phyloP scores from a whole-genome alignment of 2,797 vertebrate species.

The Schizopygopsis pylzovi region DNA sequence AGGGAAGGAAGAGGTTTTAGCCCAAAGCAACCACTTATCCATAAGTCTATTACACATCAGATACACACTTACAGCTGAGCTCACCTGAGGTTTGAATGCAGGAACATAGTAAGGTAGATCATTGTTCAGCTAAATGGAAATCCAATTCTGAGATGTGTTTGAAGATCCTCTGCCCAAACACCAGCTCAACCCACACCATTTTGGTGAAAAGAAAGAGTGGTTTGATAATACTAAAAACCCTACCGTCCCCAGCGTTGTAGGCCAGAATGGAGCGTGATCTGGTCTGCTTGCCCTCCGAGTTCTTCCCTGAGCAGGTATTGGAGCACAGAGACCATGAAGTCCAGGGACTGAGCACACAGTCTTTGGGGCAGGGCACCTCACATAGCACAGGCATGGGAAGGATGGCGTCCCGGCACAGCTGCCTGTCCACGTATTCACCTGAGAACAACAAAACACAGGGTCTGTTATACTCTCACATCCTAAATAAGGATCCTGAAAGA shows the following conservation, averaged over 20 bases:
- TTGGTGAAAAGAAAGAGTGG: not conserved
- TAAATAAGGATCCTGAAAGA: not conserved
- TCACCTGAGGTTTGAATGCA: constrained; percentile 51
- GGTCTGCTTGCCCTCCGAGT: constrained; percentile 91
- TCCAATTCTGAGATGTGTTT: not conserved
- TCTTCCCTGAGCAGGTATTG: constrained; percentile 96
- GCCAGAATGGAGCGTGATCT: constrained; percentile 90
- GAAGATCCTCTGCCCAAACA: not conserved
- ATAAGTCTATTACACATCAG: constrained; percentile 58
- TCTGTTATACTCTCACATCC: not conserved
- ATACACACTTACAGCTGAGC: constrained; percentile 42
- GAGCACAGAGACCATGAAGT: constrained; percentile 93
- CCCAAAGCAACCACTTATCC: constrained; percentile 54
- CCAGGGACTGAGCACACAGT: constrained; percentile 93
- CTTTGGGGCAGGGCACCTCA: constrained; percentile 90
- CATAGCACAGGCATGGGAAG: constrained; percentile 91
- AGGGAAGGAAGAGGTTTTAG: constrained; percentile 48
- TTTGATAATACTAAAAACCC: not conserved
- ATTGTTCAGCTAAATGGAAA: not conserved
- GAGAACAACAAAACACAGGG: not conserved
- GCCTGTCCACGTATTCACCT: constrained; percentile 88
- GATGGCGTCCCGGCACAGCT: constrained; percentile 93
- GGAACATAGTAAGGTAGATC: not conserved
- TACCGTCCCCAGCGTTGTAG: constrained; percentile 90
- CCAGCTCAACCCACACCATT: not conserved